Conservation (phyloP, 1,140 invertebrate genomes). For the Tetragonula clypearis region DNA sequence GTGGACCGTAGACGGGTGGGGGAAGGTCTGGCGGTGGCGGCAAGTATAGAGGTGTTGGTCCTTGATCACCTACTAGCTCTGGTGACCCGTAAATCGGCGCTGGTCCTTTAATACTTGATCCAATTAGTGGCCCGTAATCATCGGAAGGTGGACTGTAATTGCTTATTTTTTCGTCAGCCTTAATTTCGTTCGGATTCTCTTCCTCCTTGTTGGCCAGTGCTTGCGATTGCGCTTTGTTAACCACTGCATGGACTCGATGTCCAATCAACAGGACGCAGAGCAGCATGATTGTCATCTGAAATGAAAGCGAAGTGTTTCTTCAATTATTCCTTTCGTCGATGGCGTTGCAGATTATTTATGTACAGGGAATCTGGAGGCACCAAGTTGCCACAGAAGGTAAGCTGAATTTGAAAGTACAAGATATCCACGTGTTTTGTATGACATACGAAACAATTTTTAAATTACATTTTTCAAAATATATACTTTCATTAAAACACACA, state of each 20-base stretch:
- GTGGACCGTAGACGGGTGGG: constrained; percentile 75
- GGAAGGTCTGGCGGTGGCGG: constrained; percentile 77
- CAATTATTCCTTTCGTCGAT: background rate
- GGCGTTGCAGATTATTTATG: too few species aligned
- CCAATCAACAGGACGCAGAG: constrained; percentile 70
- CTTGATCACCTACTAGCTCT: constrained; percentile 74
- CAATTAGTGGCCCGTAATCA: constrained; percentile 71
- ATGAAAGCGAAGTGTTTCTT: constrained; percentile 46
- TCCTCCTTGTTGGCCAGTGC: constrained; percentile 56
- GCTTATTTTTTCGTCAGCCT: constrained; percentile 77
- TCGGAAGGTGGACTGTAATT: constrained; percentile 75
- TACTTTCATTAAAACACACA: too few species aligned
- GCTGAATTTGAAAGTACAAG: too few species aligned
- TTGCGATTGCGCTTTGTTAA: constrained; percentile 71
- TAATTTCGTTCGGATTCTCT: constrained; percentile 61
- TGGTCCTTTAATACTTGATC: constrained; percentile 69
- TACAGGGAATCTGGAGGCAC: too few species aligned
- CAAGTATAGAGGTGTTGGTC: constrained; percentile 76
- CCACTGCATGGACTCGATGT: constrained; percentile 68
- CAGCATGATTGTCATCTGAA: constrained; percentile 72
- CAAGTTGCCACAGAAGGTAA: too few species aligned
- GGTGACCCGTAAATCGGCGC: constrained; percentile 79
- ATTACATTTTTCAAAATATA: too few species aligned
- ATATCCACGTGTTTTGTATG: too few species aligned
- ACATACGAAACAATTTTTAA: too few species aligned